Evolutionary conservation across 2,888 invertebrate species (phyloP).

Genomic region (Temnothorax unifasciatus): DNA sequence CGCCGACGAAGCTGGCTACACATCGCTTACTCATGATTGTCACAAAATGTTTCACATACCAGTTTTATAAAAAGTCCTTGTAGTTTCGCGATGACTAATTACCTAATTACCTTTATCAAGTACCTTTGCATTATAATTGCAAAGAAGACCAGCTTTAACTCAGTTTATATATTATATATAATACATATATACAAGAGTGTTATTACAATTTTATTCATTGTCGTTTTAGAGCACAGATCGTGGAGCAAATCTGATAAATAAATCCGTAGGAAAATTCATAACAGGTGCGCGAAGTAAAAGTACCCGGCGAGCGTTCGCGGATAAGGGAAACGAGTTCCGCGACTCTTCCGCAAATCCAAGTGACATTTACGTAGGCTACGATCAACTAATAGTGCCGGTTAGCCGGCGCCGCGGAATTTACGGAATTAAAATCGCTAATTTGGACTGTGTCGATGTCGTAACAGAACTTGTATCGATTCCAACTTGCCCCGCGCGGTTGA

Average conservation of each 20-base stretch:
- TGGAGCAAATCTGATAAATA: background rate
- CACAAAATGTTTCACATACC: background rate
- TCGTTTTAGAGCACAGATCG: background rate
- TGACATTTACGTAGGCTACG: conserved; percentile 35
- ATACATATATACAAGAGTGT: background rate
- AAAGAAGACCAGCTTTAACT: background rate
- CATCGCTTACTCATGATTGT: background rate
- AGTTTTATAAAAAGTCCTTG: background rate
- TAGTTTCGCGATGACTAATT: background rate
- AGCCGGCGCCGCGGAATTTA: background rate
- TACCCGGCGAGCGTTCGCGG: background rate
- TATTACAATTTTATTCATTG: background rate
- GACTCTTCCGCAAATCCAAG: conserved; percentile 28
- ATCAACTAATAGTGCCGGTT: conserved; percentile 23
- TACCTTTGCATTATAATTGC: background rate
- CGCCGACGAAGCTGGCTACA: background rate
- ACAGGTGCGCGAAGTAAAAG: conserved; percentile 16
- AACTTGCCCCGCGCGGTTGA: background rate
- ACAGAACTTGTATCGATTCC: background rate
- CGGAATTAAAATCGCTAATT: conserved; percentile 4
- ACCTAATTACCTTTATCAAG: background rate
- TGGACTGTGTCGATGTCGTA: conserved; percentile 14
- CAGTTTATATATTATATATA: background rate
- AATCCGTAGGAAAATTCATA: conserved; percentile 10
- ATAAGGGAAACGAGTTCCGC: conserved; percentile 35